Evolutionary conservation across 2,113 vertebrate genomes (phyloP).

Genomic region (Malaclemys terrapin): DNA sequence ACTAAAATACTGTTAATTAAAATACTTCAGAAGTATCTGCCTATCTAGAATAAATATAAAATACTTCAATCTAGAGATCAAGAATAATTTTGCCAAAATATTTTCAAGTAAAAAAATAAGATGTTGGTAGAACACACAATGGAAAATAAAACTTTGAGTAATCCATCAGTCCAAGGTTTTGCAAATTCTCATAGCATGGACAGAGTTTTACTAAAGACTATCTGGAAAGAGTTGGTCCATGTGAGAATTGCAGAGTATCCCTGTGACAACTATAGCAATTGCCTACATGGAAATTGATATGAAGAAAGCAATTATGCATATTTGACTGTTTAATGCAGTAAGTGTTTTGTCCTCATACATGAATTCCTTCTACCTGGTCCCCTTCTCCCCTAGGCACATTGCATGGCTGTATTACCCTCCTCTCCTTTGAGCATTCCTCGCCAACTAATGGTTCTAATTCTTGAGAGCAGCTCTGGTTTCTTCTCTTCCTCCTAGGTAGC

Average conservation of each 20-base stretch:
- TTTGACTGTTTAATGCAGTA: background rate
- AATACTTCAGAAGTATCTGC: background rate
- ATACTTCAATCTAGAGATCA: background rate
- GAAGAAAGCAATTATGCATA: background rate
- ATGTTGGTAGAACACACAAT: background rate
- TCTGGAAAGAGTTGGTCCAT: background rate
- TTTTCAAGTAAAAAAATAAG: background rate
- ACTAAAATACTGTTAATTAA: background rate
- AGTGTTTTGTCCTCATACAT: no score
- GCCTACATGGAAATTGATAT: background rate
- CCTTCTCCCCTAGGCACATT: background rate
- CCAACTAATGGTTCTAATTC: fast-evolving
- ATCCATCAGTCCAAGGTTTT: background rate
- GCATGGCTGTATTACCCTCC: fast-evolving
- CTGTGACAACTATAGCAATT: background rate
- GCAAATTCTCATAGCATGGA: background rate
- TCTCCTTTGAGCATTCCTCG: background rate
- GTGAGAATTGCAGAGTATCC: background rate
- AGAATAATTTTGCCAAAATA: background rate
- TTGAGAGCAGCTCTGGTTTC: background rate
- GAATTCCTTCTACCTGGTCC: background rate
- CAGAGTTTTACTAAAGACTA: background rate
- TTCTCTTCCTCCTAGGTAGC: background rate
- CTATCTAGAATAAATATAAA: no score
- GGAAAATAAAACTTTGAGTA: background rate